Base-by-base conservation (phyloP, 2,888 invertebrate species). In the Exocentrus adspersus region DNA sequence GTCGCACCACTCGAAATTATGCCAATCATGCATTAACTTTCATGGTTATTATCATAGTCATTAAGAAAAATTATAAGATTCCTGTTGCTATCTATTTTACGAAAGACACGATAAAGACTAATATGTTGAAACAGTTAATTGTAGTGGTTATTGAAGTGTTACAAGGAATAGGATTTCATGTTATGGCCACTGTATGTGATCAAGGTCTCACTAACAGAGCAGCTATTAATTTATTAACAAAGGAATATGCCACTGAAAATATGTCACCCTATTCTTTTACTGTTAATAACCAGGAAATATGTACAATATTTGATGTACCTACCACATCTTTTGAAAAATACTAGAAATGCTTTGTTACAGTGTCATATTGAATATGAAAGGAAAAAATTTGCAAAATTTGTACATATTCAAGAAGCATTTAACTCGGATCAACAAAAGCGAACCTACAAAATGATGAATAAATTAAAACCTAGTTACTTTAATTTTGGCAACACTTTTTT, bases 301-400 rank as follows among this genome's bases (percentile, higher is more conserved):
- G 19, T 17, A 57, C 51, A 14, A 32, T 62, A 14, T 62, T 48
- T 62, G 62, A 62, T 57, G 30, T 42, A 19, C 64, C 64, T 9
- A 59, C n/a, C n/a, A n/a, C n/a, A 64, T 56, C 43, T 64, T 6
- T 30, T 65, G 16, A 67, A 64, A 43, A 59, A 54, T 43, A 64
- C 67, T 16, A 28, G 61, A 19, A 64, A 67, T 53, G 59, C 59
- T 10, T 19, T 63, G 3, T 30, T 61, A 45, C 17, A 30, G 7
- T 32, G 37, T 61, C n/a, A 20, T 2, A 32, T 53, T 24, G 14
- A 20, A 21, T 61, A n/a, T 53, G 12, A 45, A 20, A 17, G 9
- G 1, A 30, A 56, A 5, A 59, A 59, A 20, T 50, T 30, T 30
- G 62, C 65, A 1, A 60, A 52, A 43, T 54, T 63, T 46, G 12